phyloP scores from a whole-genome alignment of 2,797 vertebrate species.

The Triplophysa bombifrons region DNA sequence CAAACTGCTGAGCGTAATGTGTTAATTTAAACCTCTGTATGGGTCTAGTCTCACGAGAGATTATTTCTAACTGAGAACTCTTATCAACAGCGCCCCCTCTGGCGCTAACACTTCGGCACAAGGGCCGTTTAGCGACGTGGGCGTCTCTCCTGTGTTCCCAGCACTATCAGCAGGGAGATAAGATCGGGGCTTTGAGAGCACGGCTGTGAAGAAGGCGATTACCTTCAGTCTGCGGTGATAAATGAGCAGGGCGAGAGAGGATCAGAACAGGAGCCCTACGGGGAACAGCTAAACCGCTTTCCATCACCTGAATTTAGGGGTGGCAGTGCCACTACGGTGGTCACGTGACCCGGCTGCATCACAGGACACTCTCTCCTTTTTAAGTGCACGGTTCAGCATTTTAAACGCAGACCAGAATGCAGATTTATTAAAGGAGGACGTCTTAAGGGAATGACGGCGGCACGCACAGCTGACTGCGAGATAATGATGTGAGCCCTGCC shows the following conservation, averaged over 20 bases:
- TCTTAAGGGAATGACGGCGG: slow-evolving; percentile 2
- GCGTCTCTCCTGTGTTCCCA: slow-evolving; percentile 24
- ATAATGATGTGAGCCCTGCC: slow-evolving; percentile 13
- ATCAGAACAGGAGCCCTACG: slow-evolving; percentile 54
- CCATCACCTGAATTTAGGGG: slow-evolving; percentile 16
- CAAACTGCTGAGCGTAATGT: slow-evolving; percentile 50
- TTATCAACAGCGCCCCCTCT: slow-evolving; percentile 21
- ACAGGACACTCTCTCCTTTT: not conserved
- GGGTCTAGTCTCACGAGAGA: slow-evolving; percentile 26
- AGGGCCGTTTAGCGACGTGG: slow-evolving; percentile 33
- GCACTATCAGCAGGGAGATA: slow-evolving; percentile 34
- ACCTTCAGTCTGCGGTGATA: slow-evolving; percentile 53
- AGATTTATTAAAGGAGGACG: slow-evolving; percentile 1
- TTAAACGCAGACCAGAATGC: not conserved
- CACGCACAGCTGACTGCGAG: slow-evolving; percentile 12
- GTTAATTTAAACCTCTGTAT: slow-evolving; percentile 48
- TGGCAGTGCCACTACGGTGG: slow-evolving; percentile 17
- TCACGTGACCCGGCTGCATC: slow-evolving; percentile 20
- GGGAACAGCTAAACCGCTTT: slow-evolving; percentile 35
- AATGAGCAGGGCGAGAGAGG: slow-evolving; percentile 55
- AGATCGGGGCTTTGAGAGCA: slow-evolving; percentile 17
- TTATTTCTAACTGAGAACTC: not conserved
- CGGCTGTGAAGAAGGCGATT: slow-evolving; percentile 40
- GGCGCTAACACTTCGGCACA: slow-evolving; percentile 11
- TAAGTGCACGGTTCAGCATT: slow-evolving; percentile 13